These are phyloP conservation scores for Takifugu bimaculatus DNA, from an alignment of 2,113 vertebrate species.

Conservation along the genomic window DNA sequence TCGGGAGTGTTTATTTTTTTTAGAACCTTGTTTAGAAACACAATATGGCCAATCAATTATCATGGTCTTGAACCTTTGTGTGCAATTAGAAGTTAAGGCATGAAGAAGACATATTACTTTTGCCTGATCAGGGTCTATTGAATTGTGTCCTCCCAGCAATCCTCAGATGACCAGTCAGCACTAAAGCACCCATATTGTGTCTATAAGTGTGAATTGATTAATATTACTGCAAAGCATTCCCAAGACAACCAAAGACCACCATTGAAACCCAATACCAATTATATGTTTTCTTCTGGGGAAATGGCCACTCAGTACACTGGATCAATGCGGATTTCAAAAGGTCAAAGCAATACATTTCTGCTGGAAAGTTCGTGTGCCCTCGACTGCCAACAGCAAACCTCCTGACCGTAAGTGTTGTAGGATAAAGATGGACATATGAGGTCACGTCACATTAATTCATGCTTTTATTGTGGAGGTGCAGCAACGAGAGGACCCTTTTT, in stretches of 20 bases:
- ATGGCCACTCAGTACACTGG: constrained; percentile 71
- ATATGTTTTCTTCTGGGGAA: constrained; percentile 79
- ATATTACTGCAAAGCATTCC: constrained; percentile 75
- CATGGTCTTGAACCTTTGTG: constrained; percentile 20
- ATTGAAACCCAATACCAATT: constrained; percentile 79
- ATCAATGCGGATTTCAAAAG: constrained; percentile 77
- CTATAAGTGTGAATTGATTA: constrained; percentile 82
- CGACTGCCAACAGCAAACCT: constrained; percentile 28
- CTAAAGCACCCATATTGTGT: constrained; percentile 79
- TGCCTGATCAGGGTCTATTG: constrained; percentile 73
- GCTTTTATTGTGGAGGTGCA: too few species aligned
- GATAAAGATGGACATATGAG: background rate
- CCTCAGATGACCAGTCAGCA: constrained; percentile 76
- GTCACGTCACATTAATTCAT: too few species aligned
- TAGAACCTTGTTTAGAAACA: background rate
- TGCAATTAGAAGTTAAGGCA: constrained; percentile 53
- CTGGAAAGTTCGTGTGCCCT: constrained; percentile 62
- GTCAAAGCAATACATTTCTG: constrained; percentile 74
- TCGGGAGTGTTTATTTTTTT: too few species aligned
- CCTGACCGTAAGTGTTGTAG: constrained; percentile 4
- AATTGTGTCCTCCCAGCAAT: constrained; percentile 66
- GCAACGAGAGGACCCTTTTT: too few species aligned
- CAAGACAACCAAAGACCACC: constrained; percentile 69
- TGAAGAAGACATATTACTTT: constrained; percentile 62
- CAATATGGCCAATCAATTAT: constrained; percentile 19